Base-by-base conservation (phyloP, 2,888 invertebrate species). In the Rhamphomyia laevipes region DNA sequence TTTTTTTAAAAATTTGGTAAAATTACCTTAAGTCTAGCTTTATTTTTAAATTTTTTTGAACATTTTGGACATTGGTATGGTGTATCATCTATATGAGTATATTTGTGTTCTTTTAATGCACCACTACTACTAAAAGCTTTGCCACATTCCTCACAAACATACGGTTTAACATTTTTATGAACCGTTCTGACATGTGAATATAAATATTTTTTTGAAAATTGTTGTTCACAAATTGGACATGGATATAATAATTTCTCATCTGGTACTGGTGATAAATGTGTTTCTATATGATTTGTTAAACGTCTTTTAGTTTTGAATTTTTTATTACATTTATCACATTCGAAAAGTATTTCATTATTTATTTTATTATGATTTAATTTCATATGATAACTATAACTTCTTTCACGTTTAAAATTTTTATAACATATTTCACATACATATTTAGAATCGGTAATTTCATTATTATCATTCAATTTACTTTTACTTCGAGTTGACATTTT, bases 141-240 rank as follows among this genome's bases (percentile, higher is more conserved):
- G 0, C 65, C 65, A 55, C 67, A 68, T 49, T 63, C 60, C 50
- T 66, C 64, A 55, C 67, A 69, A 13, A 64, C 64, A 54, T 63
- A 68, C 5, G 67, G 65, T 23, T 64, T 49, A 35, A 54, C 53
- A n/a, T 53, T 53, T 11, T 52, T 51, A 40, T 58, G 58, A n/a
- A 55, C 47, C 1, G 52, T 43, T 17, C 50, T 10, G 9, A 27
- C 23, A 27, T 27, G 23, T 27, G 23, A 27, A 27, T 27, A 9
- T 27, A 27, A 27, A 27, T 27, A 27, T 27, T 9, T 27, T 27
- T 27, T 27, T 27, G 7, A 7, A 27, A 27, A 27, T 7, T 9
- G 4, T 27, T 64, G 65, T 21, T 64, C 63, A 50, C 68, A 68
- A 27, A 58, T 62, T 13, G 56, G 51, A 51, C 68, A 69, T 12